Conservation (phyloP, 2,113 vertebrate species). For the Oreotrochilus melanogaster region DNA sequence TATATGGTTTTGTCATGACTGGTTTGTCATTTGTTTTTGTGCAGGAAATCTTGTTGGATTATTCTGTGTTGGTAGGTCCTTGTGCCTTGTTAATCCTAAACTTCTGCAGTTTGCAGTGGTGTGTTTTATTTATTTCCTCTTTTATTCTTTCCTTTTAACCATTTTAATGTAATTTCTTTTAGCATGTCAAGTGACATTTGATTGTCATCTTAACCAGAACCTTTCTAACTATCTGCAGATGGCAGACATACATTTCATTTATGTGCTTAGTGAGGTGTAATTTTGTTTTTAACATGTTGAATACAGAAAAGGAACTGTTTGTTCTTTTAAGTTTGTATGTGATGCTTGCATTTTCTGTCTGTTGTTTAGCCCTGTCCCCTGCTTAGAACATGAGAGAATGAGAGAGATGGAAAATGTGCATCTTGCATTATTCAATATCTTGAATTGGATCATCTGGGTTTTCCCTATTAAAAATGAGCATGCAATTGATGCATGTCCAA, state of each 20-base stretch:
- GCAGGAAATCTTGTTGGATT: conserved; percentile 97
- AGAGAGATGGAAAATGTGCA: conserved; percentile 12
- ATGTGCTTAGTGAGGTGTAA: conserved; percentile 38
- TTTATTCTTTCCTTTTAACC: conserved; percentile 71
- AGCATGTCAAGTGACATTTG: conserved; percentile 77
- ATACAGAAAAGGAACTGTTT: conserved; percentile 29
- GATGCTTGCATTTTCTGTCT: conserved; percentile 75
- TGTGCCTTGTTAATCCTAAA: conserved; percentile 74
- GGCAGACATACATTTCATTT: conserved; percentile 43
- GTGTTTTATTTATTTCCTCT: conserved; percentile 60
- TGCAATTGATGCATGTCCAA: conserved; percentile 32
- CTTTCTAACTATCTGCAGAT: conserved; percentile 73
- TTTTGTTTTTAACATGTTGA: conserved; percentile 58
- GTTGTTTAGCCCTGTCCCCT: background rate
- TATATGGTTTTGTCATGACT: conserved; percentile 81
- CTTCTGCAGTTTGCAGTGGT: conserved; percentile 77
- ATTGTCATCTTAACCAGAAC: conserved; percentile 60
- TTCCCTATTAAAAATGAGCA: conserved; percentile 38
- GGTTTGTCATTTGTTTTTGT: conserved; percentile 86
- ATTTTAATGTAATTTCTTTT: conserved; percentile 71
- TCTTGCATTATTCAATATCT: conserved; percentile 25
- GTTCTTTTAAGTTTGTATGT: conserved; percentile 60
- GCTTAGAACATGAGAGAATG: conserved; percentile 60
- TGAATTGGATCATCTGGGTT: conserved; percentile 26
- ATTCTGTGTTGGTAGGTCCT: conserved; percentile 94